A percentile compares a stretch with the other conserved stretches of the same genome.
phyloP scores from a whole-genome alignment of 2,113 vertebrate genomes.

The Edolisoma coerulescens region DNA sequence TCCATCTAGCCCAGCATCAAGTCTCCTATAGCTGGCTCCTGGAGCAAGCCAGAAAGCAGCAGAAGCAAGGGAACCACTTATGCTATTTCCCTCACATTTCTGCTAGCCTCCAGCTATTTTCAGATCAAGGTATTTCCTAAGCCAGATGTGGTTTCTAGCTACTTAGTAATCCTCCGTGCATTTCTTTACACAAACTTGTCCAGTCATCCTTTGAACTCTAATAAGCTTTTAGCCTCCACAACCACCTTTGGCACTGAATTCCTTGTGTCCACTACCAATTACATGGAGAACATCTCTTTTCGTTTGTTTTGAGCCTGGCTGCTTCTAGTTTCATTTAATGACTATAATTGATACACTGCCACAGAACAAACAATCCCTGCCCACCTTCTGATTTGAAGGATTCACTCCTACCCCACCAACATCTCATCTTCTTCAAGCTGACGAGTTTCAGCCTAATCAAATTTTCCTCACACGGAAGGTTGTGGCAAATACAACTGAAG shows the following conservation, averaged over 20 bases:
- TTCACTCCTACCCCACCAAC: not conserved
- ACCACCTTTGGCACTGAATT: not conserved
- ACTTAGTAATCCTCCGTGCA: not conserved
- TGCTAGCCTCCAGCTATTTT: conserved; percentile 47
- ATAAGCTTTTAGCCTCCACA: not conserved
- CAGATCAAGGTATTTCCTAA: conserved; percentile 46
- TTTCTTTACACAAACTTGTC: conserved; percentile 43
- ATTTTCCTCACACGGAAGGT: not conserved
- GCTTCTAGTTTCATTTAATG: not conserved
- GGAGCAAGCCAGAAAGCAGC: not conserved
- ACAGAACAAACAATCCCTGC: not conserved
- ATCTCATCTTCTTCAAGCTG: not conserved
- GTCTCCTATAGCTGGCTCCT: not conserved
- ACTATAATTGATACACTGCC: not conserved
- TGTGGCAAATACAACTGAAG: not conserved
- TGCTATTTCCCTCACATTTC: not conserved
- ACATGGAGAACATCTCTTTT: not conserved
- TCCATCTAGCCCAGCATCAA: not conserved
- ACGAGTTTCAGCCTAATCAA: not conserved
- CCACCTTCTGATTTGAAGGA: not conserved
- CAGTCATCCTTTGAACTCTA: conserved; percentile 32
- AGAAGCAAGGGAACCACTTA: not conserved
- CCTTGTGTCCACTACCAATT: not conserved
- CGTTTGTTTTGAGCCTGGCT: not conserved
- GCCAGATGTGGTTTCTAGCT: conserved; percentile 30